Base-by-base conservation (phyloP, 2,888 invertebrate genomes). In the Deilephila elpenor region DNA sequence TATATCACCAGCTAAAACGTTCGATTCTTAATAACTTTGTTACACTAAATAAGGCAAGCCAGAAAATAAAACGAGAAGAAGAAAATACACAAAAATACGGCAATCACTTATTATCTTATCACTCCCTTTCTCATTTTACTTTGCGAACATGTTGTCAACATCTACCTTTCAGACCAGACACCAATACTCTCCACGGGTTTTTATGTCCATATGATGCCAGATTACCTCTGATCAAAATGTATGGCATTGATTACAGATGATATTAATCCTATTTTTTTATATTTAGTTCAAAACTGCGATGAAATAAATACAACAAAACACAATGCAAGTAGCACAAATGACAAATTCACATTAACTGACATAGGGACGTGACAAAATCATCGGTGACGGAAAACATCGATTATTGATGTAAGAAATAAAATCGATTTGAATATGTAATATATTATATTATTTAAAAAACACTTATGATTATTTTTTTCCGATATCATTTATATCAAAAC, bases 211-310 rank as follows among this genome's bases (percentile, higher is more conserved):
- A 97, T 71, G 98, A 97, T 91, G 97, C 97, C 88, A 98, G 96
- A 95, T 98, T 98, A 93, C 98, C 98, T 91, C 98, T 96, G 87
- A 98, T 97, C 95, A 98, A 95, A 96, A 98, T 97, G 96, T 98
- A 98, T 95, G 98, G 98, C 98, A 98, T 98, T 94, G 94, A 94
- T 91, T 90, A 94, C 93, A 87, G 92, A 87, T 70, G 19, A 29
- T 62, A 8, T 25, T 64, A 25, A 71, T 34, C 56, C 37, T 73
- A 62, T 32, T 29, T 3, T 53, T 56, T 44, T 51, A n/a, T 62
- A 56, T 64, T 67, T 67, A 64, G 37, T 17, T 59, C 8, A n/a
- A 14, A n/a, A 17, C 5, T 71, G 32, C 51, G 32, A 32, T 34
- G 32, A 72, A 53, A 61, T 61, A 59, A 62, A 72, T 64, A 19